Evolutionary conservation across 2,797 vertebrate species (phyloP).

Genomic region (Ispidina picta): DNA sequence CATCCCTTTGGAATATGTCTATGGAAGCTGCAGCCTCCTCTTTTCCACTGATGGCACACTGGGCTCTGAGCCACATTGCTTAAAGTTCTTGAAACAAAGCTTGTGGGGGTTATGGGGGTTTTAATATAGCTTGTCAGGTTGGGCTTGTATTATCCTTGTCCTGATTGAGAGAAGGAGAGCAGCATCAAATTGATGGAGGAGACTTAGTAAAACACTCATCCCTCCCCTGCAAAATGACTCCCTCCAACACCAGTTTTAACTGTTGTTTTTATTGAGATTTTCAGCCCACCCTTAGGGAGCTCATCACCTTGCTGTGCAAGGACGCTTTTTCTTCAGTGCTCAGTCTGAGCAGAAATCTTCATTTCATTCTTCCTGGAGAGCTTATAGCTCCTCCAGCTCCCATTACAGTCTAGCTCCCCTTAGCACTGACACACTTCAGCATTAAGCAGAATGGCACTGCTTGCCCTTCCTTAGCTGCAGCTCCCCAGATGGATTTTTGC

Average conservation of each 20-base stretch:
- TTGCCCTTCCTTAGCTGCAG: neutral
- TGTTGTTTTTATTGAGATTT: neutral
- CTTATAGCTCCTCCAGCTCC: neutral
- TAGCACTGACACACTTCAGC: neutral
- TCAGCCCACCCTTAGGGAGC: neutral
- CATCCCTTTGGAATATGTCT: neutral
- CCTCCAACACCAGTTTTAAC: neutral
- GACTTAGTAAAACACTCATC: neutral
- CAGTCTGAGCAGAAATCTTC: neutral
- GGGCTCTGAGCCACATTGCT: neutral
- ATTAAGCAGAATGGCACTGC: neutral
- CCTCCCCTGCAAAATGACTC: neutral
- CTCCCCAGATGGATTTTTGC: neutral
- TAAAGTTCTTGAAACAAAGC: neutral
- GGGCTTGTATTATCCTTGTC: neutral
- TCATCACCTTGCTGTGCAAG: rapidly evolving
- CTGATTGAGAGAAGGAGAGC: neutral
- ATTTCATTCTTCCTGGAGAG: neutral
- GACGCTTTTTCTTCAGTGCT: neutral
- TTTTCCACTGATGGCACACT: neutral
- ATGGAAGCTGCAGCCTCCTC: neutral
- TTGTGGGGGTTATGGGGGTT: neutral
- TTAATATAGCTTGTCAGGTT: neutral
- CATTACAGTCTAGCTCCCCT: neutral
- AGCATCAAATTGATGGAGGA: neutral